Base-by-base conservation (phyloP, 1,140 invertebrate genomes). In the Ceratoteleas bidentatus region DNA sequence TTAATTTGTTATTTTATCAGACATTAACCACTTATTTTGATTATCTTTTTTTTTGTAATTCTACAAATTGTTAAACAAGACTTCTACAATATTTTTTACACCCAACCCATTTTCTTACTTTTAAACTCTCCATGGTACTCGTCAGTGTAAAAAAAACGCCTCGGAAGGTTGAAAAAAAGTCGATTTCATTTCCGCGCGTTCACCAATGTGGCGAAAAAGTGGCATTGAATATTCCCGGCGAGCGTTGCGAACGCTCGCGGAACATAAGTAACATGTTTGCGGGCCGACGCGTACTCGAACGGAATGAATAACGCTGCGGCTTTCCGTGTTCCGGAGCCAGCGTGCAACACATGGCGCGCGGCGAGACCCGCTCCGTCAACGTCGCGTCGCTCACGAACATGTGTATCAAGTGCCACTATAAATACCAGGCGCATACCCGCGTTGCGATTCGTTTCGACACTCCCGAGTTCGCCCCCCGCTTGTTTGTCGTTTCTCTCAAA, bases 281-380 rank as follows among this genome's bases (percentile, higher is more conserved):
- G 24, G 64, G 40, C 61, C 58, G 60, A 47, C 47, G 58, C 40
- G 47, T 64, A 49, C 60, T 64, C 24, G 60, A 64, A 43, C 43
- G 52, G 69, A 73, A 73, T 73, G 69, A 73, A 62, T 50, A 62
- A 64, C 52, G 8, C 16, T 13, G 33, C 47, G 47, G 14, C 3
- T 53, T 33, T 10, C n/a, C 8, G 49, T 24, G 11, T 32, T 34
- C 13, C 14, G 15, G 13, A 64, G 33, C 40, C 33, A 60, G 56
- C 66, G 49, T 50, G 47, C 8, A 61, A 66, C 73, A 76, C 64
- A 76, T 68, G 73, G 73, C 49, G 47, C 72, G 32, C 62, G 61
- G 40, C 56, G 14, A 54, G 64, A 47, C 45, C 53, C 73, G 62
- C 61, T 65, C 73, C 34, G 32, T 33, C 47, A 74, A 74, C 33